Evolutionary conservation across 2,113 vertebrate species (phyloP).

Genomic region (Willisornis vidua): DNA sequence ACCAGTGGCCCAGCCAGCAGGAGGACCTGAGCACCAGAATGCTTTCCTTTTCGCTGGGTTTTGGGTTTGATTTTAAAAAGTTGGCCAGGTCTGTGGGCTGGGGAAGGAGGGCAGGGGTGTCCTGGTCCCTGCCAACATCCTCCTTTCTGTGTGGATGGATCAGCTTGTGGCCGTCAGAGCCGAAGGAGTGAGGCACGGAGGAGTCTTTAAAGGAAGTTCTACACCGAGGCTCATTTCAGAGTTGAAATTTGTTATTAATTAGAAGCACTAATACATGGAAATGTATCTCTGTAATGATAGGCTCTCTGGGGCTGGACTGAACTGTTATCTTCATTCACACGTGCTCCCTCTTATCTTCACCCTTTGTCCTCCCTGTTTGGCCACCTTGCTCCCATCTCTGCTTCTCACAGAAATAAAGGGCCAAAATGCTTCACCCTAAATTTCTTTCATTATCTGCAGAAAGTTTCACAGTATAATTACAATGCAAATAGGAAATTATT

Average conservation of each 20-base stretch:
- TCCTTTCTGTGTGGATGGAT: background rate
- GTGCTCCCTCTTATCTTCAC: background rate
- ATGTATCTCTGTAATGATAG: background rate
- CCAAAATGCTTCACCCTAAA: background rate
- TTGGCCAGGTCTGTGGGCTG: background rate
- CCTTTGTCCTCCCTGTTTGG: background rate
- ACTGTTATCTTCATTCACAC: background rate
- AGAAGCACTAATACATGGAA: background rate
- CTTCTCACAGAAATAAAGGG: background rate
- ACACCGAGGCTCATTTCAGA: background rate
- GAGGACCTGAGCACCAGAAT: fast-evolving
- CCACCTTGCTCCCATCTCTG: background rate
- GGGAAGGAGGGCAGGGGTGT: background rate
- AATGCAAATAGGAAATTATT: conserved; percentile 11
- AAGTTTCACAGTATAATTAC: background rate
- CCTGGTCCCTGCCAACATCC: fast-evolving
- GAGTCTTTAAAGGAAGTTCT: background rate
- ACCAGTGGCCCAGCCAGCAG: background rate
- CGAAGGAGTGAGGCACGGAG: background rate
- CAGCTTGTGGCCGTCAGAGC: background rate
- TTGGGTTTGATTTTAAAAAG: background rate
- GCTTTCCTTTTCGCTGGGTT: background rate
- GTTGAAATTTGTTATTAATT: background rate
- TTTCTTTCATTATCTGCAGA: background rate
- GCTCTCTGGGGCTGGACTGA: background rate